Conservation (phyloP, 1,140 invertebrate genomes). For the Coenobita brevimanus region DNA sequence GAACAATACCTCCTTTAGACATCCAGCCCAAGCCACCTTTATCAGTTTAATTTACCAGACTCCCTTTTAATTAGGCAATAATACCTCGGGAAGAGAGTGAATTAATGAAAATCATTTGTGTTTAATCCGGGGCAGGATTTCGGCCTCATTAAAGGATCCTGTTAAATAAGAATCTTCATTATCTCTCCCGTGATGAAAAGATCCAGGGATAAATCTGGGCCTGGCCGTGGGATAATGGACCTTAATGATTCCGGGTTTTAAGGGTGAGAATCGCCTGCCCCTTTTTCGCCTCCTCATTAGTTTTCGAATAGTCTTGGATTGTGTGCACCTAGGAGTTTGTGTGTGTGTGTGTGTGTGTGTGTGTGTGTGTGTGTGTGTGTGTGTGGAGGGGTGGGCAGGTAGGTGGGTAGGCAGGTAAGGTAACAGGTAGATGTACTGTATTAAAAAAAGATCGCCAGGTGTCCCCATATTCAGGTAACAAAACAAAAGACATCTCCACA, state of each 20-base stretch:
- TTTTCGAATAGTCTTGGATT: background rate
- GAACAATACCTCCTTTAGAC: background rate
- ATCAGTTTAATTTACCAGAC: conserved; percentile 46
- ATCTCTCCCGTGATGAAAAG: conserved; percentile 52
- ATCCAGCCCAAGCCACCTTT: background rate
- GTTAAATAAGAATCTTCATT: conserved; percentile 65
- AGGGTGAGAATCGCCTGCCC: conserved; percentile 26
- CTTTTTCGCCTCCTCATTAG: conserved; percentile 31
- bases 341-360: too few species aligned
- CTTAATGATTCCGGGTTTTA: background rate
- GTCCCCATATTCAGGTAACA: too few species aligned
- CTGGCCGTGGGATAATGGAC: background rate
- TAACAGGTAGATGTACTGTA: too few species aligned
- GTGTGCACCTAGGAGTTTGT: too few species aligned
- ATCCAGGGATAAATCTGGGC: conserved; percentile 7
- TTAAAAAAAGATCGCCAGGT: too few species aligned
- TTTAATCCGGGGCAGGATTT: conserved; percentile 54
- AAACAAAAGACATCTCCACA: too few species aligned
- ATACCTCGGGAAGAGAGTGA: conserved; percentile 63
- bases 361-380: background rate
- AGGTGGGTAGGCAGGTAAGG: background rate
- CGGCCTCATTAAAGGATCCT: conserved; percentile 60
- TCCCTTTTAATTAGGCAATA: conserved; percentile 66
- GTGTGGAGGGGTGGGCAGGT: background rate
- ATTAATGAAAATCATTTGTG: conserved; percentile 67